Evolutionary conservation across 2,888 invertebrate species (phyloP), one percentile per base, ranked within the genome.

Genomic region (Carpatolechia fugitivella): DNA sequence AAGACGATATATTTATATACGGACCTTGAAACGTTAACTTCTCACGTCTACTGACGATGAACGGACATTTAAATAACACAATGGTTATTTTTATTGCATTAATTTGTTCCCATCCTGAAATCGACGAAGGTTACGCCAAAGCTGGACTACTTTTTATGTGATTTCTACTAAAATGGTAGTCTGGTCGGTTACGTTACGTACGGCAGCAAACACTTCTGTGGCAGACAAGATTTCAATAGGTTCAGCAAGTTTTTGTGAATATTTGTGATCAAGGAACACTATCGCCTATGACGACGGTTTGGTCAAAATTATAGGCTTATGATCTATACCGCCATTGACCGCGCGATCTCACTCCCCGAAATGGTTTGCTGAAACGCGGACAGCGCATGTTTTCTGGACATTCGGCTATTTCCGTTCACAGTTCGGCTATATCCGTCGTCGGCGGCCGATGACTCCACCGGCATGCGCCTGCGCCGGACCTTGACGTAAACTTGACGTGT

Each of bases 361-460:
- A 74, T 75, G 72, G 76, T 44, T 78, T 77, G 80, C 82, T 80
- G 80, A 84, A 85, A 78, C 74, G 74, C 76, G 76, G 72, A 69
- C 79, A 77, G 69, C 75, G 73, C 72, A 71, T 73, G 75, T 69
- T 82, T 79, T 80, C 80, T 84, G 78, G 75, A 75, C 79, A 74
- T 81, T 87, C 82, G 87, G 78, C 74, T 89, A 88, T 88, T 88
- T 84, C 81, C 84, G 85, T 79, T 75, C 62, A 60, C 66, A 64
- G 77, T 82, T 85, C 83, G 83, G 82, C 81, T 88, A 86, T 82
- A 82, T 85, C 79, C 81, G 87, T 80, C 81, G 70, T 59, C 69
- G 67, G 70, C 85, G 89, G 89, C 80, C 88, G 86, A 88, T 89
- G 89, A 89, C 89, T 85, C 77, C 80, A 63, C 60, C 35, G 49